These are phyloP conservation scores for Homarus gammarus DNA, from an alignment of 2,888 invertebrate genomes.

Conservation along the genomic window DNA sequence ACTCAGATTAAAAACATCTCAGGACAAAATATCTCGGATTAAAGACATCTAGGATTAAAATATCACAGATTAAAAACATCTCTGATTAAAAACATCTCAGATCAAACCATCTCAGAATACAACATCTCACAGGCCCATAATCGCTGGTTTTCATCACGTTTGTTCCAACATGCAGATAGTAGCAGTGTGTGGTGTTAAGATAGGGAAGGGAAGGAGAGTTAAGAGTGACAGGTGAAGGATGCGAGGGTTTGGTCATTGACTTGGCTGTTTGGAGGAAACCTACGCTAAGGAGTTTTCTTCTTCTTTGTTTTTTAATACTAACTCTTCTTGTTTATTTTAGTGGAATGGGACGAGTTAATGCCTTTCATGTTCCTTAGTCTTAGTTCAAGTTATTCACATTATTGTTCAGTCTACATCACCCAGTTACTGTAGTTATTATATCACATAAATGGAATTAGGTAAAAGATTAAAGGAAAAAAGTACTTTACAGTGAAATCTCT, in stretches of 20 bases:
- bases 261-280: conserved; percentile 66
- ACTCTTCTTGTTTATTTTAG: too few relatives aligned
- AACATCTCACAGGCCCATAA: conserved; percentile 29
- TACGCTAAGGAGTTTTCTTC: not conserved
- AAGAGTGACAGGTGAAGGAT: conserved; percentile 1
- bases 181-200: not conserved
- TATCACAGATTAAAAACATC: too few relatives aligned
- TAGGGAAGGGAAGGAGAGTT: not conserved
- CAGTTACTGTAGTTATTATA: too few relatives aligned
- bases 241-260: conserved; percentile 11
- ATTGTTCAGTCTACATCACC: too few relatives aligned
- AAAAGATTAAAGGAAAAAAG: too few relatives aligned
- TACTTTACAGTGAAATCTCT: too few relatives aligned
- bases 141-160: conserved; percentile 45
- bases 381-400: too few relatives aligned
- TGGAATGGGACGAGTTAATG: too few relatives aligned
- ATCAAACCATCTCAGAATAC: not conserved
- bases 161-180: not conserved
- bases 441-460: too few relatives aligned
- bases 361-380: too few relatives aligned
- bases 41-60: too few relatives aligned
- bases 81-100: not conserved
- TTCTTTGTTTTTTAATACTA: too few relatives aligned
- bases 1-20: not conserved
- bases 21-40: not conserved